Evolutionary conservation across 2,888 invertebrate species (phyloP).

Genomic region (Phyllotreta cruciferae): DNA sequence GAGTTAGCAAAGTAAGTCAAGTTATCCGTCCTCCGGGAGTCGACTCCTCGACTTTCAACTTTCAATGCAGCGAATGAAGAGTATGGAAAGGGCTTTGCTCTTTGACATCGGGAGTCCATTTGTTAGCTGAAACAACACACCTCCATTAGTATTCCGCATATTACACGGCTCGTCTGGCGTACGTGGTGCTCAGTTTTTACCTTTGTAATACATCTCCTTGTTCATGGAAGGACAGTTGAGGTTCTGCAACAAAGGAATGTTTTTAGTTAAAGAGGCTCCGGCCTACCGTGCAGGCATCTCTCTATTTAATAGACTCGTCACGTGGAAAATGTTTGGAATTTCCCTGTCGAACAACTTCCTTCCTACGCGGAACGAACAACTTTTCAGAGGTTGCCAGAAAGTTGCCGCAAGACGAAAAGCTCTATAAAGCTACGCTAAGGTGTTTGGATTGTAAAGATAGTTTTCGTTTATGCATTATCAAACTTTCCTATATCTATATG

Average conservation of each 20-base stretch:
- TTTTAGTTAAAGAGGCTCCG: constrained; percentile 17
- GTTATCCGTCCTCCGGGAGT: not conserved
- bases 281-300: constrained; percentile 6
- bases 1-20: not conserved
- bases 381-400: not conserved
- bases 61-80: constrained; percentile 53
- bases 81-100: constrained; percentile 53
- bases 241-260: constrained; percentile 62
- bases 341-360: not conserved
- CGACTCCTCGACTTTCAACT: constrained; percentile 39
- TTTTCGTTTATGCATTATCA: not conserved
- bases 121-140: constrained; percentile 59
- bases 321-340: constrained; percentile 24
- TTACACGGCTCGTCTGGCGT: constrained; percentile 28
- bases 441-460: constrained; percentile 1
- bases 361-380: not conserved
- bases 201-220: constrained; percentile 88
- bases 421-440: not conserved
- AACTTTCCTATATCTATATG: not conserved
- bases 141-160: constrained; percentile 52
- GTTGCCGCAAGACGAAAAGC: constrained; percentile 4
- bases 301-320: constrained; percentile 18
- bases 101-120: constrained; percentile 59
- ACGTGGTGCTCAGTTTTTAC: constrained; percentile 59
- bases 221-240: constrained; percentile 88